Base-by-base conservation (phyloP, 92 coral and sea anemone genomes). In the Palythoa grandiflora region DNA sequence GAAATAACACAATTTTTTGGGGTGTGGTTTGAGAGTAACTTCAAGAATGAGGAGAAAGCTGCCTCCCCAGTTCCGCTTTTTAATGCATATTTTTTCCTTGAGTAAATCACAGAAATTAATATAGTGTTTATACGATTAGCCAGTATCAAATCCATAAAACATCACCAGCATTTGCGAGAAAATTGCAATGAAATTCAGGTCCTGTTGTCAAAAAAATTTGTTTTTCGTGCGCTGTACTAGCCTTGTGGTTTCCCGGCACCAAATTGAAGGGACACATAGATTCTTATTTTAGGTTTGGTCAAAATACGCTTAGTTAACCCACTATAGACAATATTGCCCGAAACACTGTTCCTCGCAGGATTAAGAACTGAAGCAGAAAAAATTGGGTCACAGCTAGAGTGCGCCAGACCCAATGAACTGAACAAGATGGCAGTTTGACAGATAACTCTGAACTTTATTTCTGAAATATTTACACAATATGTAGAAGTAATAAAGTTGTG, bases 401-500 rank as follows among this genome's bases (percentile, higher is more conserved):
- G 68, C 38, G 28, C 11, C 44, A 28, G 37, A 16, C 13, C 52
- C n/a, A 20, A 13, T 14, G 68, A 78, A 20, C 28, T 28, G 28
- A 79, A 60, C 38, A 57, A 79, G 47, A 37, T 81, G 73, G 21
- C 47, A 66, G 66, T 3, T 35, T 48, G 47, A 63, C 14, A 28
- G 40, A 70, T 70, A 80, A 13, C 19, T 81, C 61, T 81, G n/a
- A 40, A 68, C 73, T 81, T 81, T 81, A 81, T 81, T 81, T 63
- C 72, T 44, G 50, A 15, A 21, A 81, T 6, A 39, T 65, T 66
- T 81, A 66, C 66, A 81, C 86, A 81, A 66, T n/a, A 63, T 59
- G 44, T 80, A 38, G 20, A 68, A 44, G 36, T 61, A 38, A 61
- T 80, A 65, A 40, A 47, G 36, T 1, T 15, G 47, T 6, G 53